Evolutionary conservation across 1,140 invertebrate species (phyloP).

Genomic region (Drosophila erecta): DNA sequence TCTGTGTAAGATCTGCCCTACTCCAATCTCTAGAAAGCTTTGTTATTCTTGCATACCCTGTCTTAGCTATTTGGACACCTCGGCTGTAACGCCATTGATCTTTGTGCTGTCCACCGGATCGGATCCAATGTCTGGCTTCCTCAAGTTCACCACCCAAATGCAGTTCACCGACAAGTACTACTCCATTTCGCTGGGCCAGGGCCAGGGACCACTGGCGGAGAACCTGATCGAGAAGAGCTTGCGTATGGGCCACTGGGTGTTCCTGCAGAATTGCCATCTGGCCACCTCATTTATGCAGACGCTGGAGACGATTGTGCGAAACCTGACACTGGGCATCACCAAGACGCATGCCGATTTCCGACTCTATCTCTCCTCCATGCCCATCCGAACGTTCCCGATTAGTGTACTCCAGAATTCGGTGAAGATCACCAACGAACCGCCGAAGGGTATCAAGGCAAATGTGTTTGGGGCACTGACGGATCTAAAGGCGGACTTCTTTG

Average conservation of each 20-base stretch:
- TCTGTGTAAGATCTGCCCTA: constrained; percentile 87
- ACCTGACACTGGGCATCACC: constrained; percentile 88
- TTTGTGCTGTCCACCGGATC: constrained; percentile 96
- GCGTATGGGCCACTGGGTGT: constrained; percentile 92
- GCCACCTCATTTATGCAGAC: constrained; percentile 95
- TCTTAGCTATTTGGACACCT: constrained; percentile 90
- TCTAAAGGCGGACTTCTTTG: constrained; percentile 91
- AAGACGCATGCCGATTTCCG: constrained; percentile 90
- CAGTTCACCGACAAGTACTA: constrained; percentile 90
- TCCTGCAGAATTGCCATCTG: constrained; percentile 96
- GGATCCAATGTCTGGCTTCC: constrained; percentile 93
- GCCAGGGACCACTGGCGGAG: constrained; percentile 94
- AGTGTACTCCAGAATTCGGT: constrained; percentile 95
- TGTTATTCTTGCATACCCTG: too few relatives aligned
- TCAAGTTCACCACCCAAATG: constrained; percentile 92
- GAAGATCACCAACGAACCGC: constrained; percentile 97
- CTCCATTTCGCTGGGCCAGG: constrained; percentile 95
- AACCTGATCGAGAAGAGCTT: constrained; percentile 91
- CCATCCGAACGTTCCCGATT: constrained; percentile 93
- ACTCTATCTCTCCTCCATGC: constrained; percentile 95
- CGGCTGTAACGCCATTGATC: constrained; percentile 90
- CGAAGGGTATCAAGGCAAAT: constrained; percentile 93
- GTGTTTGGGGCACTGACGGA: constrained; percentile 92
- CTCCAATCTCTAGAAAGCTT: too few relatives aligned
- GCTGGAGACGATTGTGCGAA: constrained; percentile 89